A percentile compares a stretch with the other conserved stretches of the same genome.
These are phyloP conservation scores for Chesias legatella DNA, from an alignment of 2,888 invertebrate genomes.

Conservation along the genomic window DNA sequence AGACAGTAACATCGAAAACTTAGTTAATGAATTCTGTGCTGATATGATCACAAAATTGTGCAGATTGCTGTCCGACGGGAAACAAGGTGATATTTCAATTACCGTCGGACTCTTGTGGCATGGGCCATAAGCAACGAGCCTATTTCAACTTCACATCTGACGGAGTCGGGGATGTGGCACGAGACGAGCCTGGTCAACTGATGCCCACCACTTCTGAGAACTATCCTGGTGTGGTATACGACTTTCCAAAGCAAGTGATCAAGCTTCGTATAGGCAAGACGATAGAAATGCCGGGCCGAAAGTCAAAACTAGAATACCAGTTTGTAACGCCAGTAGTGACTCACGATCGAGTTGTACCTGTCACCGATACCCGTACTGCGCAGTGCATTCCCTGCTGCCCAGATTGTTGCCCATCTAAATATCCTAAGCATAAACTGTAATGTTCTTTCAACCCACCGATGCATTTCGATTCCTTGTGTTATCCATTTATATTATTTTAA, in stretches of 20 bases:
- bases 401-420: constrained; percentile 38
- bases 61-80: constrained; percentile 76
- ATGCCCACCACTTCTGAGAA: constrained; percentile 45
- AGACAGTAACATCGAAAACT: constrained; percentile 4
- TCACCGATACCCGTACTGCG: constrained; percentile 57
- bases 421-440: constrained; percentile 19
- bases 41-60: constrained; percentile 50
- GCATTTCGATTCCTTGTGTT: too few relatives aligned
- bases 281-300: constrained; percentile 63
- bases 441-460: neutral
- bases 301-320: constrained; percentile 66
- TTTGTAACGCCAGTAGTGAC: constrained; percentile 60
- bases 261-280: constrained; percentile 62
- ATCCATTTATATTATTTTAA: neutral
- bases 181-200: constrained; percentile 64
- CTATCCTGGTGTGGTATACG: constrained; percentile 62
- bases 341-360: constrained; percentile 48
- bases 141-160: constrained; percentile 67
- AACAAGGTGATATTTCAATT: constrained; percentile 74
- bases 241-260: constrained; percentile 62
- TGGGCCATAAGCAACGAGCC: constrained; percentile 64
- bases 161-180: constrained; percentile 61
- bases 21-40: constrained; percentile 22
- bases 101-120: constrained; percentile 60
- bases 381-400: constrained; percentile 53